Evolutionary conservation across 2,888 invertebrate genomes (phyloP).

Genomic region (Cheilosia vulpina): DNA sequence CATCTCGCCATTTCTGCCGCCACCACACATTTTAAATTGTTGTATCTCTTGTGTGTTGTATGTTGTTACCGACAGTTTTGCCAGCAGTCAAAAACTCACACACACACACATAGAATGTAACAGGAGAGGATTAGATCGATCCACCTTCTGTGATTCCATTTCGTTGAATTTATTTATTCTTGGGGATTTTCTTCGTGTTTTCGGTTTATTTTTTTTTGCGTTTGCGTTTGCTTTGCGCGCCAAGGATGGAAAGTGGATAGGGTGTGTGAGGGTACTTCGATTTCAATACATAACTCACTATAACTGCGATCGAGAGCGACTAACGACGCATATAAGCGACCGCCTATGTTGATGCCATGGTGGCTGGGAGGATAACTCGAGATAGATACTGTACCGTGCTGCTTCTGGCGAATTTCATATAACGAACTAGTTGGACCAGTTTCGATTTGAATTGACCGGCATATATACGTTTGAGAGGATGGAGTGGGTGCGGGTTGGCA

Average conservation of each 20-base stretch:
- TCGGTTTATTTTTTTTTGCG: neutral
- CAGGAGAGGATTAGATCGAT: conserved; percentile 68
- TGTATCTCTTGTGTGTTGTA: conserved; percentile 18
- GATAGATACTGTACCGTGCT: conserved; percentile 47
- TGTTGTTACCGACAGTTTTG: conserved; percentile 12
- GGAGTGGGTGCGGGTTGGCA: conserved; percentile 1
- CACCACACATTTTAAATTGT: conserved; percentile 59
- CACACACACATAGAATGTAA: conserved; percentile 22
- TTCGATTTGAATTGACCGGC: conserved; percentile 57
- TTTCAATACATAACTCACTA: conserved; percentile 75
- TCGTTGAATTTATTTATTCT: conserved; percentile 68
- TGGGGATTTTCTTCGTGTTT: conserved; percentile 22
- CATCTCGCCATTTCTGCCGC: conserved; percentile 65
- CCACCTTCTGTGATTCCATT: conserved; percentile 73
- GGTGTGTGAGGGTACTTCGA: conserved; percentile 72
- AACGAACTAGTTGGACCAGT: conserved; percentile 74
- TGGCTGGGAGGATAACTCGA: conserved; percentile 63
- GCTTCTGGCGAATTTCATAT: conserved; percentile 69
- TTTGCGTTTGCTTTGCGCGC: neutral
- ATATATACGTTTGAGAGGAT: conserved; percentile 14
- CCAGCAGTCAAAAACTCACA: conserved; percentile 12
- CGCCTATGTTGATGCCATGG: conserved; percentile 72
- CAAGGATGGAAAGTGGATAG: conserved; percentile 69
- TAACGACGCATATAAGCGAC: conserved; percentile 70
- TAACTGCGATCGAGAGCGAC: conserved; percentile 60